These are phyloP conservation scores for Lucinisca nassula DNA, from an alignment of 2,888 invertebrate genomes.

Conservation along the genomic window DNA sequence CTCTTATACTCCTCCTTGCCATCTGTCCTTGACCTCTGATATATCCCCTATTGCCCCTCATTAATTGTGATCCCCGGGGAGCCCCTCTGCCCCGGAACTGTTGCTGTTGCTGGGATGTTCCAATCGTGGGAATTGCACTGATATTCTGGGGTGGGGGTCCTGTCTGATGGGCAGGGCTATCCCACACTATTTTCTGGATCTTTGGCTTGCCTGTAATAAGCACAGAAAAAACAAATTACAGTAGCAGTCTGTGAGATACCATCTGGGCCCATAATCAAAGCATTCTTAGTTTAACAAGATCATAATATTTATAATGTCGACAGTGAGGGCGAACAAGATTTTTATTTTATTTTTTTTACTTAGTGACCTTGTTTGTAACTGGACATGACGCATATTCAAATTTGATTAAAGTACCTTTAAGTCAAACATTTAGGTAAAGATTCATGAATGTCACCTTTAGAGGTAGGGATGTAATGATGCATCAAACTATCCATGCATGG, in stretches of 20 bases:
- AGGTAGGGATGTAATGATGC: no score
- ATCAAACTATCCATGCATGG: no score
- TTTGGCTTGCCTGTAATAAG: conserved; percentile 72
- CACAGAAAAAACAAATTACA: neutral
- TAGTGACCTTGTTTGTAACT: no score
- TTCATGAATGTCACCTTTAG: no score
- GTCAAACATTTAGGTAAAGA: no score
- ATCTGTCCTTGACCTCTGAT: conserved; percentile 32
- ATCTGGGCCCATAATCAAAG: no score
- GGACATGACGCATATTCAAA: no score
- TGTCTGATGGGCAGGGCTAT: conserved; percentile 17
- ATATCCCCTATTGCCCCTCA: conserved; percentile 50
- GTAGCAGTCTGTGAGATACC: neutral
- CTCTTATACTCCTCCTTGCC: conserved; percentile 48
- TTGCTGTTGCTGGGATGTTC: conserved; percentile 7
- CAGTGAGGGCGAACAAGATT: no score
- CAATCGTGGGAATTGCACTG: conserved; percentile 3
- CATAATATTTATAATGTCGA: no score
- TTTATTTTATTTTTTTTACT: no score
- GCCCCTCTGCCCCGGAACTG: conserved; percentile 59
- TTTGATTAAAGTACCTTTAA: no score
- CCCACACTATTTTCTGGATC: conserved; percentile 83
- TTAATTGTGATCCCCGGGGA: conserved; percentile 54
- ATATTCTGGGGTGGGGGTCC: conserved; percentile 15
- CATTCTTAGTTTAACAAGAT: no score